phyloP scores from a whole-genome alignment of 23 tunicate genomes.

The Trididemnum miniatum region DNA sequence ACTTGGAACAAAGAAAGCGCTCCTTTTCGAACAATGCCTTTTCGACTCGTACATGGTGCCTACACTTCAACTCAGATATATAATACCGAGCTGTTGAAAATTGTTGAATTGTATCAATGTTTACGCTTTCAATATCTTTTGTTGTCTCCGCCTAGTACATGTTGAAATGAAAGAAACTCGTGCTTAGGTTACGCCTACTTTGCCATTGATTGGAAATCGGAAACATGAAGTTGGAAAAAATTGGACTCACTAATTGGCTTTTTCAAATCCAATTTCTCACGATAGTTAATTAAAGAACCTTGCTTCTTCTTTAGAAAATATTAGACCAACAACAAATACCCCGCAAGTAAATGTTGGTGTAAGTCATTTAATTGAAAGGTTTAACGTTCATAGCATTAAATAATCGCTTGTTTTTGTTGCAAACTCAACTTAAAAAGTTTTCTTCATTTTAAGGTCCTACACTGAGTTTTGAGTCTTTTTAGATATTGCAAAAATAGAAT shows the following conservation, averaged over 20 bases:
- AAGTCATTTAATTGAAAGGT: no score
- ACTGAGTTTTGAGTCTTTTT: no score
- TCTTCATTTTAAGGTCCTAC: no score
- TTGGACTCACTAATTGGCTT: slow-evolving; percentile 15
- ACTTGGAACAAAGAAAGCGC: not conserved
- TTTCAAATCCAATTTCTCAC: slow-evolving; percentile 15
- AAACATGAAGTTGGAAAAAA: not conserved
- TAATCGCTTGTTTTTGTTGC: no score
- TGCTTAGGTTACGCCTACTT: slow-evolving; percentile 30
- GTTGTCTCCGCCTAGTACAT: slow-evolving; percentile 34
- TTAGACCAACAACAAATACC: no score
- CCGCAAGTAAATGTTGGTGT: no score
- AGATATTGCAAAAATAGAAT: no score
- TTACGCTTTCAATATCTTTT: slow-evolving; percentile 23
- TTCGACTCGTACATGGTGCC: not conserved
- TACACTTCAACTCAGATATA: not conserved
- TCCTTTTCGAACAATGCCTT: not conserved
- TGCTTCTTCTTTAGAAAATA: no score
- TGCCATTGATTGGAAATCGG: not conserved
- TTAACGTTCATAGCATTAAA: no score
- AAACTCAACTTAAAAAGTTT: no score
- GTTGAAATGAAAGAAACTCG: not conserved
- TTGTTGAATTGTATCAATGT: slow-evolving; percentile 17
- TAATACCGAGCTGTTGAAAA: not conserved
- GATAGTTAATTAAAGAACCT: slow-evolving; percentile 9